Percentiles rank a stretch among this genome's conserved stretches.
Evolutionary conservation across 2,113 vertebrate genomes (phyloP).

Genomic region (Poecile atricapillus): DNA sequence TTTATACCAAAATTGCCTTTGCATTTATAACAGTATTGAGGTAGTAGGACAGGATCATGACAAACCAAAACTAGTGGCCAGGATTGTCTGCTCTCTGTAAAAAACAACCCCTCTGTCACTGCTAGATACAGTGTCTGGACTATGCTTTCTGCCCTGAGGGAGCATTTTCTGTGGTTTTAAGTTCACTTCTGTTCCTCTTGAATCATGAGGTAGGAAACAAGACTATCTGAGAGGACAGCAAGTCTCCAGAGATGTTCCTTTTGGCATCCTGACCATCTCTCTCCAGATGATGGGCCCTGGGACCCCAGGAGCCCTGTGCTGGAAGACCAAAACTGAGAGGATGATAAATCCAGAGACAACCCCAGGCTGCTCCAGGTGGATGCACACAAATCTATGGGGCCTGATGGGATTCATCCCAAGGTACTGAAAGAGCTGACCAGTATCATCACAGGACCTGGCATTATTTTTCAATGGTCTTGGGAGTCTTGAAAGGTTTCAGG

Average conservation of each 20-base stretch:
- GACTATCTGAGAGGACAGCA: not conserved
- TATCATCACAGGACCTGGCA: not conserved
- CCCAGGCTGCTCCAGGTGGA: not conserved
- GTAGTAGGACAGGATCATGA: not conserved
- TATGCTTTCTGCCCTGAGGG: not conserved
- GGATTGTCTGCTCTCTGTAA: not conserved
- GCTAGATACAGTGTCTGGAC: not conserved
- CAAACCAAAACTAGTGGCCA: not conserved
- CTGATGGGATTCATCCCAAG: not conserved
- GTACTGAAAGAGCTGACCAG: not conserved
- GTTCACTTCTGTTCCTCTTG: not conserved
- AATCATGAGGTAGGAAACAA: not conserved
- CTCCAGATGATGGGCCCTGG: not conserved
- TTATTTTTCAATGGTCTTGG: not conserved
- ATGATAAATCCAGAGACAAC: not conserved
- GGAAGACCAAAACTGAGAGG: not conserved
- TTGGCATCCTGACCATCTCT: not conserved
- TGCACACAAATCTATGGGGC: not conserved
- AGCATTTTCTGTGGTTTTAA: not conserved
- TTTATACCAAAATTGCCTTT: too few species aligned
- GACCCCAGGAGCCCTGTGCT: not conserved
- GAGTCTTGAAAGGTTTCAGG: not conserved
- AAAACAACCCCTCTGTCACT: not conserved
- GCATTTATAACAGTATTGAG: too few species aligned
- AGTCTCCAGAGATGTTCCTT: not conserved